Evolutionary conservation across 2,113 vertebrate genomes (phyloP), one percentile per base, ranked within the genome.

Genomic region (Nerophis ophidion): DNA sequence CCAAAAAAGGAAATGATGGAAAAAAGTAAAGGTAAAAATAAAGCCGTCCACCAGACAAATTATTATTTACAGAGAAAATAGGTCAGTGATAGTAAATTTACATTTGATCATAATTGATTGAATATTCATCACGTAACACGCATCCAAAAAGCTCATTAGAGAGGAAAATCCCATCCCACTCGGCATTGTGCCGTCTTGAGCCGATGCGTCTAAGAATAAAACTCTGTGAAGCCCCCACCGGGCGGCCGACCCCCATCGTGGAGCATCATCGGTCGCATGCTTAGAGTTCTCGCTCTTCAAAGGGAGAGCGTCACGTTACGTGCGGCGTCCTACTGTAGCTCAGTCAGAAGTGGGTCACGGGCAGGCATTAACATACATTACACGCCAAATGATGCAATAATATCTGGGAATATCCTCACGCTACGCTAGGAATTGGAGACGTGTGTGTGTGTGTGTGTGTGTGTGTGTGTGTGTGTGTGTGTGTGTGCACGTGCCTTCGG

Each of bases 301-400:
- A 83, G 69, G 63, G 49, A 80, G 72, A 80, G 72, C 55, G 8
- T 67, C 69, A 68, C 57, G 66, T 79, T 66, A 63, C 62, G 66
- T 57, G 60, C 55, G 48, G 10, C 40, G 40, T 44, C 40, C 40
- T 44, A 44, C 66, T 61, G 65, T 56, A 47, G 60, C 50, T 77
- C 65, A 78, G 74, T 75, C 61, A 77, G 65, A 87, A 86, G 63
- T 86, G 79, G 86, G 83, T 86, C 86, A 88, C 61, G 34, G 40
- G 61, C 61, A 68, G 14, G 70, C 66, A 77, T 85, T 76, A 79
- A 66, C 80, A 83, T 76, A 74, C 46, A 67, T 71, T 44, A 71
- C 72, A 62, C 59, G 63, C 59, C 68, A 66, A 74, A 70, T 73
- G 80, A 81, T 66, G 65, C 68, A 71, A 81, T 26, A 51, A 11